Evolutionary conservation across 2,113 vertebrate species (phyloP).

Genomic region (Caranx melampygus): DNA sequence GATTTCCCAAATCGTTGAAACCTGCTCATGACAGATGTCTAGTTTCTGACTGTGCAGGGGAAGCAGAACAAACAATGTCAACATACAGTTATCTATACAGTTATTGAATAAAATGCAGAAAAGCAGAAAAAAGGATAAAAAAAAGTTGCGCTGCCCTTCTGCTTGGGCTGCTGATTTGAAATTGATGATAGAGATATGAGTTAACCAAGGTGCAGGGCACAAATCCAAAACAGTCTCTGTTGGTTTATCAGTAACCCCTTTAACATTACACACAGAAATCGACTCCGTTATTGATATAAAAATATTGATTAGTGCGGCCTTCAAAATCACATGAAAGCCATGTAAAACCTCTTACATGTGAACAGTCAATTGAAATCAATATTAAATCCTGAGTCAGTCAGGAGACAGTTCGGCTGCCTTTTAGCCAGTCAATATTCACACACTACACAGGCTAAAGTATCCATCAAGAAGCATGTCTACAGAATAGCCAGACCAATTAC

Average conservation of each 20-base stretch:
- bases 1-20: no score
- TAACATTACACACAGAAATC: background rate
- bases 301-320: background rate
- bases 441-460: slow-evolving; percentile 4
- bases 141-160: no score
- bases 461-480: slow-evolving; percentile 21
- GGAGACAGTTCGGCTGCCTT: background rate
- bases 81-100: no score
- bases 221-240: background rate
- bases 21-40: no score
- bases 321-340: background rate
- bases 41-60: no score
- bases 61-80: no score
- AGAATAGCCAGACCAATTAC: slow-evolving; percentile 34
- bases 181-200: background rate
- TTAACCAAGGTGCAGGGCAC: background rate
- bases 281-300: background rate
- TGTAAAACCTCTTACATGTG: background rate
- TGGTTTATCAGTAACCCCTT: background rate
- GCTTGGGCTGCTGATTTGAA: background rate
- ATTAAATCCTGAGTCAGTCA: background rate
- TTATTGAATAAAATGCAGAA: no score
- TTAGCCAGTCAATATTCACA: background rate
- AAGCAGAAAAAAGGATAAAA: no score
- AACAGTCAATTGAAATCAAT: background rate